These are phyloP conservation scores for Melierax canorus DNA, from an alignment of 2,113 vertebrate species.

Conservation along the genomic window DNA sequence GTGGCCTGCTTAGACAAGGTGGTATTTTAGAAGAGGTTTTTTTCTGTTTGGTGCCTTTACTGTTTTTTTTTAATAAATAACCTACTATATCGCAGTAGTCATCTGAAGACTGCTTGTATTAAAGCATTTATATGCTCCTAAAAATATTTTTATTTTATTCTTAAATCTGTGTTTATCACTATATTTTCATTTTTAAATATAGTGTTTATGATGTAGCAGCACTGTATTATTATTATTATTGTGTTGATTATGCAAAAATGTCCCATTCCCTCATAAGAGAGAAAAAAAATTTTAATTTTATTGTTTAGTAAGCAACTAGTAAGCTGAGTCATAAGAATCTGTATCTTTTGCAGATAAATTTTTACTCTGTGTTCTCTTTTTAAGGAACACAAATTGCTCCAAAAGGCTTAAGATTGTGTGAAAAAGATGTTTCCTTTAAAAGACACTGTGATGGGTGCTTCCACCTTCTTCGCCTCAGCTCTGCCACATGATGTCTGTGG, in stretches of 20 bases:
- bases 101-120: not conserved
- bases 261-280: not conserved
- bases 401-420: not conserved
- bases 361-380: not conserved
- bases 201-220: not conserved
- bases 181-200: not conserved
- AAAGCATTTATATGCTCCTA: not conserved
- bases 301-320: not conserved
- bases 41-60: not conserved
- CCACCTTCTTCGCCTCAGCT: conserved; percentile 96
- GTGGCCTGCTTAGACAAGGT: not conserved
- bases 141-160: not conserved
- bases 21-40: not conserved
- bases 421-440: conserved; percentile 85
- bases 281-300: not conserved
- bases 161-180: not conserved
- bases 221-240: not conserved
- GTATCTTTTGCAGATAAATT: not conserved
- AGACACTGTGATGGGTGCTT: conserved; percentile 91
- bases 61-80: not conserved
- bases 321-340: not conserved
- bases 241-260: not conserved
- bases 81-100: not conserved
- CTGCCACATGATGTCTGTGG: conserved; percentile 97
- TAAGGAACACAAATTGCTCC: not conserved